phyloP scores from a whole-genome alignment of 2,888 invertebrate species.

The Mermis nigrescens region DNA sequence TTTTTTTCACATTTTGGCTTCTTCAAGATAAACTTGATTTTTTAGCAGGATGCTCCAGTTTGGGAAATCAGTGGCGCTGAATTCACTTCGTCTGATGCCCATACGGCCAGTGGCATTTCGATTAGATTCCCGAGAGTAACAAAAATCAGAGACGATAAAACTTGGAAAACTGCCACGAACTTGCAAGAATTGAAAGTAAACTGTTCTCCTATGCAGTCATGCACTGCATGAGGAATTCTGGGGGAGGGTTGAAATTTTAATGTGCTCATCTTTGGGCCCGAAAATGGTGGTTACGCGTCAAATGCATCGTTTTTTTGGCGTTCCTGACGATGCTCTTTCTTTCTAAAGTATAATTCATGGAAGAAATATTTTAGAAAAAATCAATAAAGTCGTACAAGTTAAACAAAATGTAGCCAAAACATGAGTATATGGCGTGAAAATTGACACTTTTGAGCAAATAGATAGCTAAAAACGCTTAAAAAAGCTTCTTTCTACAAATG shows the following conservation, averaged over 20 bases:
- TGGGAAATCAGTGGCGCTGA: slow-evolving; percentile 61
- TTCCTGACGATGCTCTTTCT: too few relatives aligned
- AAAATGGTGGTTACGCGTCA: background rate
- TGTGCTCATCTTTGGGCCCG: background rate
- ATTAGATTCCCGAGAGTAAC: slow-evolving; percentile 67
- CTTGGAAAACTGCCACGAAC: slow-evolving; percentile 61
- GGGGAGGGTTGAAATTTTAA: background rate
- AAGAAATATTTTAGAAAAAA: background rate
- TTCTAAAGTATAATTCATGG: too few relatives aligned
- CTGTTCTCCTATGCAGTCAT: slow-evolving; percentile 1
- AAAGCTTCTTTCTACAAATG: too few relatives aligned
- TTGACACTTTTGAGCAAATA: too few relatives aligned
- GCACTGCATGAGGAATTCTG: background rate
- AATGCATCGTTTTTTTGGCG: too few relatives aligned
- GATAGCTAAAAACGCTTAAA: too few relatives aligned
- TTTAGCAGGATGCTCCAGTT: slow-evolving; percentile 60
- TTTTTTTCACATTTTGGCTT: too few relatives aligned
- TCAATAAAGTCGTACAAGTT: background rate
- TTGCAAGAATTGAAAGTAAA: slow-evolving; percentile 48
- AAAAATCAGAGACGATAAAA: slow-evolving; percentile 56
- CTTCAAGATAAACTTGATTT: too few relatives aligned
- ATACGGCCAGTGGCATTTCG: slow-evolving; percentile 80
- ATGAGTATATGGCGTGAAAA: too few relatives aligned
- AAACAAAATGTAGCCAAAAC: too few relatives aligned
- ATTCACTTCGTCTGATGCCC: slow-evolving; percentile 44